These are phyloP conservation scores for Glomeris maerens DNA, from an alignment of 1,140 invertebrate genomes.

Conservation along the genomic window DNA sequence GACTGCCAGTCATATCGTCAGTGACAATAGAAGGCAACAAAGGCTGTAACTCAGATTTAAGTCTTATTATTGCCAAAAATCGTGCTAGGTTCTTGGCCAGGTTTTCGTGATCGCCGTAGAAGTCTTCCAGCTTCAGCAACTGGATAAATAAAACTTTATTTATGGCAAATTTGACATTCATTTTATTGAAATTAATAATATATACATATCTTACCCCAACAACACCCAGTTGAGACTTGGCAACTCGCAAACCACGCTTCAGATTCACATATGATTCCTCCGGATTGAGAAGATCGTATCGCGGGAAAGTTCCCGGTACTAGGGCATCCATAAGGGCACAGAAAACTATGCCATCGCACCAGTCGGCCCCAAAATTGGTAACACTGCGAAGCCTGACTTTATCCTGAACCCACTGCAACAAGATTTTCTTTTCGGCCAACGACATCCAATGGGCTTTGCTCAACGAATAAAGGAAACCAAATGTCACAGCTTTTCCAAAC, in stretches of 20 bases:
- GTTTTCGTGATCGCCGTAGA: not conserved
- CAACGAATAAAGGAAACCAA: not conserved
- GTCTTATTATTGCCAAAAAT: conserved; percentile 1
- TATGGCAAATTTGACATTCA: not conserved
- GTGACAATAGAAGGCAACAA: conserved; percentile 8
- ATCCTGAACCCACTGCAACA: conserved; percentile 1
- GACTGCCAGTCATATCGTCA: conserved; percentile 20
- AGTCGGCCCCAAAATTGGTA: conserved; percentile 24
- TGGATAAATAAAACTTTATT: not conserved
- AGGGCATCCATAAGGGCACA: conserved; percentile 29
- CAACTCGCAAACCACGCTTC: conserved; percentile 26
- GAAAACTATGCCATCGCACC: conserved; percentile 30
- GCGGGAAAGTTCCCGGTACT: conserved; percentile 28
- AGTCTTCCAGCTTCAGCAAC: not conserved
- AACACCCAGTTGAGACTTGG: conserved; percentile 25
- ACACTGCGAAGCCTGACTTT: conserved; percentile 8
- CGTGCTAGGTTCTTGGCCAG: not conserved
- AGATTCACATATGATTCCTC: conserved; percentile 29
- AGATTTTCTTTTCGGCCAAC: not conserved
- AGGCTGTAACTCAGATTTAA: too few relatives aligned
- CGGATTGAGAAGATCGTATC: conserved; percentile 26
- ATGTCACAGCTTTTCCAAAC: not conserved
- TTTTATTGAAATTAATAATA: not conserved
- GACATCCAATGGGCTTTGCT: not conserved
- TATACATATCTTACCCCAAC: conserved; percentile 22